Evolutionary conservation across 1,140 invertebrate species (phyloP).

Genomic region (Hypsibius dujardini): DNA sequence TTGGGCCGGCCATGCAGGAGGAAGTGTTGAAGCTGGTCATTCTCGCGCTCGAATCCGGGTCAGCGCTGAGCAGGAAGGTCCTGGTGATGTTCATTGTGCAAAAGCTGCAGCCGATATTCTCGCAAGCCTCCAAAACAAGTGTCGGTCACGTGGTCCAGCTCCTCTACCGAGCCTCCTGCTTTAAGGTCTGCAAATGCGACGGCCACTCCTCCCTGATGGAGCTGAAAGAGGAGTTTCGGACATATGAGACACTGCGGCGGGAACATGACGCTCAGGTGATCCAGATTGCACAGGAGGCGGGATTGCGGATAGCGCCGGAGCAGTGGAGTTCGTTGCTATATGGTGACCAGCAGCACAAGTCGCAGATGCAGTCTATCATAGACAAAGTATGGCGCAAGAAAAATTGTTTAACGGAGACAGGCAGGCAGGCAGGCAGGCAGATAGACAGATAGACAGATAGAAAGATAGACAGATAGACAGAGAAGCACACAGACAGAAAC

Average conservation of each 20-base stretch:
- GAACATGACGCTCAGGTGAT: slow-evolving; percentile 98
- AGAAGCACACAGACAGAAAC: too few relatives aligned
- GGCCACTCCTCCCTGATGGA: slow-evolving; percentile 97
- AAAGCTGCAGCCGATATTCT: slow-evolving; percentile 77
- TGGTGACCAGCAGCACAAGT: slow-evolving; percentile 82
- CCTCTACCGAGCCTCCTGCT: slow-evolving; percentile 89
- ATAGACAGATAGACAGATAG: too few relatives aligned
- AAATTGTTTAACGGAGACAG: too few relatives aligned
- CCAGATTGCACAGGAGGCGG: slow-evolving; percentile 90
- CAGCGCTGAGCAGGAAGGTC: slow-evolving; percentile 86
- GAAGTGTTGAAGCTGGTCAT: slow-evolving; percentile 86
- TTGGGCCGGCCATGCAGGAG: slow-evolving; percentile 93
- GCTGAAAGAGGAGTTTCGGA: slow-evolving; percentile 54
- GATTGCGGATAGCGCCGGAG: slow-evolving; percentile 84
- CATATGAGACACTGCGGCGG: slow-evolving; percentile 71
- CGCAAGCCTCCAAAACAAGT: slow-evolving; percentile 92
- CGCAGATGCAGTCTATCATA: slow-evolving; percentile 97
- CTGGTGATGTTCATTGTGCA: slow-evolving; percentile 97
- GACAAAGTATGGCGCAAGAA: slow-evolving; percentile 32
- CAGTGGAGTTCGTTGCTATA: slow-evolving; percentile 94
- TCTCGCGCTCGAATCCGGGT: slow-evolving; percentile 81
- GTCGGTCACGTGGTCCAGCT: slow-evolving; percentile 97
- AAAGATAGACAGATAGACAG: too few relatives aligned
- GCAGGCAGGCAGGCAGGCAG: too few relatives aligned
- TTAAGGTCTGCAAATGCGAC: slow-evolving; percentile 83